Conservation (phyloP, 2,888 invertebrate species). For the Sylvicola cinctus region DNA sequence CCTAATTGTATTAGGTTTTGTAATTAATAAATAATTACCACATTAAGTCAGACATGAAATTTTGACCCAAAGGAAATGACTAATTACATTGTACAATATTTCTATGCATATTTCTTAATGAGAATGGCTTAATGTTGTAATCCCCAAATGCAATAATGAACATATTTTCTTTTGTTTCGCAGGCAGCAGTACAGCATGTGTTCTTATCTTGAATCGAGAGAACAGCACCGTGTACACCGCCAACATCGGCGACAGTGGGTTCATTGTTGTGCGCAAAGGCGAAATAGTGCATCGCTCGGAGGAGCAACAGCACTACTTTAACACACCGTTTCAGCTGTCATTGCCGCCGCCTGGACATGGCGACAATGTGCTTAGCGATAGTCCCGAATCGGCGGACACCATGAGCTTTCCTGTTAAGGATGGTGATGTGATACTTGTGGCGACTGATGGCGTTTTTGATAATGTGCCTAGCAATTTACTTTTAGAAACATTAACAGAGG, state of each 20-base stretch:
- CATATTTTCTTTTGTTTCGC: slow-evolving; percentile 11
- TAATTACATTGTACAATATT: not conserved
- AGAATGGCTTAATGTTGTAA: not conserved
- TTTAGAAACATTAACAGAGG: slow-evolving; percentile 62
- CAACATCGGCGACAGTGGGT: slow-evolving; percentile 98
- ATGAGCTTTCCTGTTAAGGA: slow-evolving; percentile 70
- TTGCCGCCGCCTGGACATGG: slow-evolving; percentile 81
- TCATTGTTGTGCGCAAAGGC: slow-evolving; percentile 75
- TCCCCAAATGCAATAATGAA: slow-evolving; percentile 1
- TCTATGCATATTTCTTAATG: slow-evolving; percentile 6
- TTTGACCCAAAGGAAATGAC: slow-evolving; percentile 4
- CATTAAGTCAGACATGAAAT: too few species aligned
- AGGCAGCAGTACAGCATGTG: slow-evolving; percentile 97
- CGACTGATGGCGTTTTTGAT: slow-evolving; percentile 97
- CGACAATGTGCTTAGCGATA: slow-evolving; percentile 74
- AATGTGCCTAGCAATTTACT: slow-evolving; percentile 86
- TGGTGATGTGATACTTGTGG: slow-evolving; percentile 85
- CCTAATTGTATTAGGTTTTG: too few species aligned
- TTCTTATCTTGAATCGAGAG: slow-evolving; percentile 78
- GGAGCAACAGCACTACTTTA: slow-evolving; percentile 97
- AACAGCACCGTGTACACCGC: slow-evolving; percentile 84
- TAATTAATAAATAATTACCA: too few species aligned
- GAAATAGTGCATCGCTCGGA: slow-evolving; percentile 79
- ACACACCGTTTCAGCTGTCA: slow-evolving; percentile 94
- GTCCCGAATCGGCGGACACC: slow-evolving; percentile 81